Evolutionary conservation across 2,113 vertebrate species (phyloP).

Genomic region (Nannospalax galili): DNA sequence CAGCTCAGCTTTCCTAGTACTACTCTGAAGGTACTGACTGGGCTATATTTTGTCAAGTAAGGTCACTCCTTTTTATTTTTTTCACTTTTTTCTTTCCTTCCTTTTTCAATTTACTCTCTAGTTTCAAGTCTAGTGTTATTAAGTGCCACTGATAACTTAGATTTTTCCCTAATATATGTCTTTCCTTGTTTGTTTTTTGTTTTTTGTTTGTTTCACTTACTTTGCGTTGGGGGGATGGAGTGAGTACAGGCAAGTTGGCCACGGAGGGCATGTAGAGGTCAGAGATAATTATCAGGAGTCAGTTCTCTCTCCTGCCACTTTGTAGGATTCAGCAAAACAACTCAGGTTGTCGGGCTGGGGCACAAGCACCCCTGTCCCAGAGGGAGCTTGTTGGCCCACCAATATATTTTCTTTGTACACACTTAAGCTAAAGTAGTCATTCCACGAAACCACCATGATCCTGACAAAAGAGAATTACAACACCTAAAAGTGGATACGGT

Average conservation of each 20-base stretch:
- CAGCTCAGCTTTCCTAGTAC: too few species aligned
- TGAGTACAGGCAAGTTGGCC: background rate
- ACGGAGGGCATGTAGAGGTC: too few species aligned
- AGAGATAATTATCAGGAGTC: background rate
- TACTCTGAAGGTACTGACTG: background rate
- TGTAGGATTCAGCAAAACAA: background rate
- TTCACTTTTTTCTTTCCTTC: background rate
- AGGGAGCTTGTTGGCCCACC: background rate
- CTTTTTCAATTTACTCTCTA: background rate
- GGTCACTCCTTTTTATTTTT: background rate
- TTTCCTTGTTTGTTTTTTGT: too few species aligned
- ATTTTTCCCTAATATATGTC: background rate
- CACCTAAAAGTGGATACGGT: background rate
- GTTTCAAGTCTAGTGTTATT: background rate
- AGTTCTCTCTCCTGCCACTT: background rate
- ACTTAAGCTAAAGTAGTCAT: background rate
- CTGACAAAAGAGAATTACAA: background rate
- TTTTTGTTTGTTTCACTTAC: too few species aligned
- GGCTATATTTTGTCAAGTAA: background rate
- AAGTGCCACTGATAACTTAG: background rate
- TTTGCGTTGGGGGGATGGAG: background rate
- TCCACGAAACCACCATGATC: background rate
- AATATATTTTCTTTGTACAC: background rate
- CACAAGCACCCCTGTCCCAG: background rate
- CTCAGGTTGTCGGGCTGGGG: background rate